Evolutionary conservation across 2,113 vertebrate species (phyloP).

Genomic region (Malurus alboscapulatus): DNA sequence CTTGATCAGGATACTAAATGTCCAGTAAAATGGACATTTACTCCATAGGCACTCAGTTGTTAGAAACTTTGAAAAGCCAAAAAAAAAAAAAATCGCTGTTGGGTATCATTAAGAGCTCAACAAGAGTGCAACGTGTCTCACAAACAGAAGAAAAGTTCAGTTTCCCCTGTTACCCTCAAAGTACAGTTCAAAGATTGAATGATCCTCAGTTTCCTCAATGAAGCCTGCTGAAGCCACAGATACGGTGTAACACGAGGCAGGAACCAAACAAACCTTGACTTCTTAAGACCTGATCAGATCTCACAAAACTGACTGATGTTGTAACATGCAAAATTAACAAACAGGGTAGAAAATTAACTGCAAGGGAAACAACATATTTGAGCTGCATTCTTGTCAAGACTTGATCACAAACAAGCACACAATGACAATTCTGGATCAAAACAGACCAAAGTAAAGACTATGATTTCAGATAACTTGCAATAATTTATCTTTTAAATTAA

Average conservation of each 20-base stretch:
- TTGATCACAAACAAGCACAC: fast-evolving
- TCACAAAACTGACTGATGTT: background rate
- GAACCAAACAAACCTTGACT: background rate
- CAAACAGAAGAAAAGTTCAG: background rate
- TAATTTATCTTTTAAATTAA: background rate
- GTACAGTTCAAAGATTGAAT: background rate
- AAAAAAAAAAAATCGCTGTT: background rate
- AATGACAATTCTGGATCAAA: background rate
- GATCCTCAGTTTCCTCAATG: background rate
- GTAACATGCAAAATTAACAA: background rate
- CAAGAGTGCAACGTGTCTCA: background rate
- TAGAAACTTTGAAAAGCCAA: background rate
- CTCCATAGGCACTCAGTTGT: background rate
- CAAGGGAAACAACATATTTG: background rate
- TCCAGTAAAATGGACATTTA: background rate
- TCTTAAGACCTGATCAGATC: background rate
- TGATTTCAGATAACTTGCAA: background rate
- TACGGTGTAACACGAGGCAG: background rate
- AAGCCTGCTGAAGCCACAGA: background rate
- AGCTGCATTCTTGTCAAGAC: background rate
- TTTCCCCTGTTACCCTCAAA: background rate
- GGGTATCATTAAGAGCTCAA: background rate
- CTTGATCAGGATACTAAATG: background rate
- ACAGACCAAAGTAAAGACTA: background rate
- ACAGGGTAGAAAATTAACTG: background rate